Base-by-base conservation (phyloP, 2,888 invertebrate species). In the Tyria jacobaeae region DNA sequence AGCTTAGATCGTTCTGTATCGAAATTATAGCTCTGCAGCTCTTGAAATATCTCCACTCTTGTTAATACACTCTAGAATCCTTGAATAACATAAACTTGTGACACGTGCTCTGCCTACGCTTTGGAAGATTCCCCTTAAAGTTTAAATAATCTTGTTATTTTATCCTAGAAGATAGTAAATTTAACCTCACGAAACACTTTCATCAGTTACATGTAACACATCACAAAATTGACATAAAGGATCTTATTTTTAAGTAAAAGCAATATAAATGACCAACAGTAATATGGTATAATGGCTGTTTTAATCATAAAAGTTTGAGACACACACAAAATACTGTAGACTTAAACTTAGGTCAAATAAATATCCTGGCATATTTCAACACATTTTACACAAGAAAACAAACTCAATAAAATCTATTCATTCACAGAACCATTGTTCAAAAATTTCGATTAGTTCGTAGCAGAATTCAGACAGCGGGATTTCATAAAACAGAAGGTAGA, bases 401-500 rank as follows among this genome's bases (percentile, higher is more conserved):
- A 55, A 49, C 63, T 66, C 50, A 59, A 70, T 51, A 14, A 39
- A 34, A 21, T 21, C 39, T 55, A 65, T 65, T 66, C 49, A 39
- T 51, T 51, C 58, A 62, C 71, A 57, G 44, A 68, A 66, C 60
- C 62, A 80, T 80, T 80, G 78, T 82, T 74, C 73, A 62, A 57
- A 62, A 69, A 67, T 75, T 80, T 78, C 73, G 77, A 79, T 78
- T 68, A 54, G 47, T 48, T 25, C 57, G 24, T 53, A 51, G 66
- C 64, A 68, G 58, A 66, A 79, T 77, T 75, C 78, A 79, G 81
- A 83, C 83, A 82, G 81, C 79, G 77, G 7, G 82, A 80, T 84
- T 83, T 85, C 81, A 87, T 89, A 87, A 90, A 90, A 87, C 81
- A 78, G 81, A 77, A 82, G 85, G 84, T 88, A 84, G 87, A 91